Evolutionary conservation across 2,888 invertebrate genomes (phyloP).

Genomic region (Harmothoe impar): DNA sequence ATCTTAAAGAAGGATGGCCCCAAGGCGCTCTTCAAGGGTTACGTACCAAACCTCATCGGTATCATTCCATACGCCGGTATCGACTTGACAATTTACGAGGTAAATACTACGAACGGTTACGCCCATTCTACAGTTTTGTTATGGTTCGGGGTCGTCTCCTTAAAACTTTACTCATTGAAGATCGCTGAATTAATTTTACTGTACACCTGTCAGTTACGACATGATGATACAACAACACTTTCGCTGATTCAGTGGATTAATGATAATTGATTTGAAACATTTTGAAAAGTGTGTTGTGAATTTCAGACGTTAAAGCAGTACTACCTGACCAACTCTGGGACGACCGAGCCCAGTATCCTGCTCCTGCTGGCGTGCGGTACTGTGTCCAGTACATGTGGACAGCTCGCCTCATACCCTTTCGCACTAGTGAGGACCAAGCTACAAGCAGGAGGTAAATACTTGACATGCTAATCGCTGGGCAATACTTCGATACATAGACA

Average conservation of each 20-base stretch:
- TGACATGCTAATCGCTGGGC: neutral
- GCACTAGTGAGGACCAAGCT: conserved; percentile 74
- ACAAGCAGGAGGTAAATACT: conserved; percentile 72
- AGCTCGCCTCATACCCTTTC: conserved; percentile 76
- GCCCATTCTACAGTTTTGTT: too few relatives aligned
- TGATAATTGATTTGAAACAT: too few relatives aligned
- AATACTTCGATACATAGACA: neutral
- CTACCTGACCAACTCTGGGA: conserved; percentile 70
- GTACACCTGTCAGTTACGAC: too few relatives aligned
- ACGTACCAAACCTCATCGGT: conserved; percentile 95
- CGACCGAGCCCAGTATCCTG: conserved; percentile 71
- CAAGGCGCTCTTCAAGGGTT: conserved; percentile 95
- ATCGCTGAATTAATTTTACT: too few relatives aligned
- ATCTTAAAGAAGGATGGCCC: conserved; percentile 93
- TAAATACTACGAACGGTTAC: too few relatives aligned
- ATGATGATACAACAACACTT: too few relatives aligned
- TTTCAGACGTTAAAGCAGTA: conserved; percentile 74
- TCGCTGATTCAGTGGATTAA: too few relatives aligned
- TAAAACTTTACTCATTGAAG: too few relatives aligned
- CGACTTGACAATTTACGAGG: conserved; percentile 96
- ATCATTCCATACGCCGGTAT: conserved; percentile 99
- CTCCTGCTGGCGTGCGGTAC: conserved; percentile 74
- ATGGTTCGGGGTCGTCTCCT: too few relatives aligned
- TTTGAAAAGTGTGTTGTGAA: too few relatives aligned
- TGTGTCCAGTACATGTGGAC: conserved; percentile 74